These are phyloP conservation scores for Tragulus kanchil DNA, from an alignment of 2,113 vertebrate genomes.

Conservation along the genomic window DNA sequence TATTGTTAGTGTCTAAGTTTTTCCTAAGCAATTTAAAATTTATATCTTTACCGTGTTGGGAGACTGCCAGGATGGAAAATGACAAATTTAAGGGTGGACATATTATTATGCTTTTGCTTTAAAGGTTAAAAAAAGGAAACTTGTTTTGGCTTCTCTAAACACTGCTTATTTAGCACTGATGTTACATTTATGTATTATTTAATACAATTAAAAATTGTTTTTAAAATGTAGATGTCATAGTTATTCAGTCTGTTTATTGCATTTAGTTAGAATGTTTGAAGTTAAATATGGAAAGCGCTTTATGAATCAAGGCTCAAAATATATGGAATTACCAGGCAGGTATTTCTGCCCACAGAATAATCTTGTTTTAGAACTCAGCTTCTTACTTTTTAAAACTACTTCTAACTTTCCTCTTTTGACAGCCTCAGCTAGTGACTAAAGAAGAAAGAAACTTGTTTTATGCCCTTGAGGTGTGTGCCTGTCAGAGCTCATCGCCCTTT, in stretches of 20 bases:
- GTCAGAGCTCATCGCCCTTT: background rate
- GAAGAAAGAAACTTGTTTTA: background rate
- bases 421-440: background rate
- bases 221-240: background rate
- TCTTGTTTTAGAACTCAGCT: background rate
- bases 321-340: background rate
- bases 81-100: background rate
- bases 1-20: conserved; percentile 7
- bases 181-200: background rate
- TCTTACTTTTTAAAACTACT: background rate
- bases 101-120: background rate
- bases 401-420: background rate
- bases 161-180: background rate
- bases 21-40: conserved; percentile 39
- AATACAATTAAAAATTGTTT: background rate
- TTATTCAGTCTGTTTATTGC: conserved; percentile 3
- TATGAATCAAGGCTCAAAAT: conserved; percentile 30
- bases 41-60: background rate
- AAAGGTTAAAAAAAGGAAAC: background rate
- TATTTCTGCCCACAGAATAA: background rate
- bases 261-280: conserved; percentile 26
- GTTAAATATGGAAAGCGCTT: conserved; percentile 28
- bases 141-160: background rate
- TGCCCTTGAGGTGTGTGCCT: background rate
- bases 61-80: background rate